Evolutionary conservation across 2,113 vertebrate genomes (phyloP).

Genomic region (Erythrocercus mccallii): DNA sequence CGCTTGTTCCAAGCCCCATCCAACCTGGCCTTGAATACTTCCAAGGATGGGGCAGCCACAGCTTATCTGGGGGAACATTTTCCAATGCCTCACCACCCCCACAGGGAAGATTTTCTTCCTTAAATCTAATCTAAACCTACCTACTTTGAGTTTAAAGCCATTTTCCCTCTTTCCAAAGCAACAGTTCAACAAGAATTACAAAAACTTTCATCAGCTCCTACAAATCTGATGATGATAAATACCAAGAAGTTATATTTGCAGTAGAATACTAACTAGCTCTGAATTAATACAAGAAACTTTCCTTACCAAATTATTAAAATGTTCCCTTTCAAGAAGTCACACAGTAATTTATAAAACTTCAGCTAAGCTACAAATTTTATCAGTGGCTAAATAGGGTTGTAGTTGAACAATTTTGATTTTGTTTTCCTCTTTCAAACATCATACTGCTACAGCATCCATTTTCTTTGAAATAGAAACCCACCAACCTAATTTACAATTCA

Average conservation of each 20-base stretch:
- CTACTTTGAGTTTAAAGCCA: neutral
- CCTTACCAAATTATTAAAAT: neutral
- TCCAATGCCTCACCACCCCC: rapidly evolving
- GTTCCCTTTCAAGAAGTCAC: neutral
- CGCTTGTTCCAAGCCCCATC: neutral
- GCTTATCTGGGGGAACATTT: neutral
- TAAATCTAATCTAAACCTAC: neutral
- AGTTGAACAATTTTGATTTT: neutral
- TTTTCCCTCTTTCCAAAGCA: neutral
- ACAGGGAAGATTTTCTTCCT: neutral
- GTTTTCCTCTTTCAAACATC: neutral
- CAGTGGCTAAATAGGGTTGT: neutral
- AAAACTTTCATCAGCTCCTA: neutral
- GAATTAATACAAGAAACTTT: neutral
- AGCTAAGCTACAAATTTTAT: neutral
- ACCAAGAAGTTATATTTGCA: neutral
- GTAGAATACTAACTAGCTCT: neutral
- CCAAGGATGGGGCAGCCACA: rapidly evolving
- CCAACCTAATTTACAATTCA: neutral
- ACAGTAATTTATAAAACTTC: neutral
- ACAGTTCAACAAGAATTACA: neutral
- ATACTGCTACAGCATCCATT: neutral
- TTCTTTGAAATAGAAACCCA: neutral
- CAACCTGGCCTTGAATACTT: neutral
- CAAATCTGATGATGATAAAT: neutral